Conservation (phyloP, 35 echinoderm and acorn worm genomes). For the Patiria miniata region DNA sequence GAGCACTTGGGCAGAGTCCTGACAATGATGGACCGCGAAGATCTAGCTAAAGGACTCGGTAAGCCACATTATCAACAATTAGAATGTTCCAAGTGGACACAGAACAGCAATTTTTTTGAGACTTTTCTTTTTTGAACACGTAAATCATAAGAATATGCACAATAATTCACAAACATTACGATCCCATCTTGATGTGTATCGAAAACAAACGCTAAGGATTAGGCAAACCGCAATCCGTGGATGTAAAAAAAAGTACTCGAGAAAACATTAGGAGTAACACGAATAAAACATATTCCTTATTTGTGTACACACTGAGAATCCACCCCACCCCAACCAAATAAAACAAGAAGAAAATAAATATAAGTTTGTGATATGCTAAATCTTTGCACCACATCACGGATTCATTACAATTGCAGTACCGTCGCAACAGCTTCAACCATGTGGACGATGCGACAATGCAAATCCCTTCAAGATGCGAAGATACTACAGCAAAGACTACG, state of each 20-base stretch:
- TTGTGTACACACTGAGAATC: too few species aligned
- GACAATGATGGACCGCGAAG: not conserved
- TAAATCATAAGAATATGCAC: too few species aligned
- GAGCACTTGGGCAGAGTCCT: not conserved
- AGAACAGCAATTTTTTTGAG: not conserved
- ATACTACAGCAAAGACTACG: conserved; percentile 11
- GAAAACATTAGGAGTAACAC: too few species aligned
- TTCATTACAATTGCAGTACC: not conserved
- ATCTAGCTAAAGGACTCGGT: not conserved
- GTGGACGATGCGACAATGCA: conserved; percentile 35
- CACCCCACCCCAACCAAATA: too few species aligned
- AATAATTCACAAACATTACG: too few species aligned
- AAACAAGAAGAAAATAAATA: not conserved
- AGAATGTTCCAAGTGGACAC: not conserved
- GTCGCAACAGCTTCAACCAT: not conserved
- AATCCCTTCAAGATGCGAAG: not conserved
- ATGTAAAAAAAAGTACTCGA: too few species aligned
- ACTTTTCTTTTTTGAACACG: too few species aligned
- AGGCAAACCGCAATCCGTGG: too few species aligned
- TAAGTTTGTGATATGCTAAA: not conserved
- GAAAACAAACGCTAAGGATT: too few species aligned
- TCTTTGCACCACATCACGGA: not conserved
- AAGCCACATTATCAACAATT: not conserved
- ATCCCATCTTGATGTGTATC: too few species aligned
- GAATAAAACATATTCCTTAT: too few species aligned